These are phyloP conservation scores for Zelleria hepariella DNA, from an alignment of 2,888 invertebrate genomes.

Conservation along the genomic window DNA sequence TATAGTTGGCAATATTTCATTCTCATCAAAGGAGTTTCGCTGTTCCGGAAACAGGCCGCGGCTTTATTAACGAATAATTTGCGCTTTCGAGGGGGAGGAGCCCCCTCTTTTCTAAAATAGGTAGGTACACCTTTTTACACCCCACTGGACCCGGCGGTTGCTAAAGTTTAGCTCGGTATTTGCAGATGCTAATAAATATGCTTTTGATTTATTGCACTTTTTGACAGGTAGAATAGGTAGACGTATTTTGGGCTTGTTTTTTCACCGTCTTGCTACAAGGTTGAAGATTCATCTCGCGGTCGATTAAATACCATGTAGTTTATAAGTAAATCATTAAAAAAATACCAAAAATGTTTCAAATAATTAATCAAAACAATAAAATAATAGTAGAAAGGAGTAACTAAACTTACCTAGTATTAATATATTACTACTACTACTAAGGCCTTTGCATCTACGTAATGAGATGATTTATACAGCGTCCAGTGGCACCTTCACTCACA, in stretches of 20 bases:
- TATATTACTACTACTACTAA: no score
- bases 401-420: no score
- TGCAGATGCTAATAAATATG: background rate
- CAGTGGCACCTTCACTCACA: no score
- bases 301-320: no score
- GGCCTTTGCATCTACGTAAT: no score
- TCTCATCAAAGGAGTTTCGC: conserved; percentile 59
- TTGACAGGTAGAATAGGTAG: background rate
- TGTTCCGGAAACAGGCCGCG: conserved; percentile 26
- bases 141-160: conserved; percentile 1
- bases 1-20: conserved; percentile 56
- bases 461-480: no score
- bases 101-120: background rate
- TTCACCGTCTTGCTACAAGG: no score
- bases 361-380: no score
- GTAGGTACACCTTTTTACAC: background rate
- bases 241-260: background rate
- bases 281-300: no score
- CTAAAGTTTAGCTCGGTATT: background rate
- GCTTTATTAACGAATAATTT: conserved; percentile 62
- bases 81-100: conserved; percentile 26
- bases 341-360: no score
- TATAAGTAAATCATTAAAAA: no score
- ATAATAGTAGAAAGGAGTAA: no score
- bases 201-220: background rate